Evolutionary conservation across 2,888 invertebrate species (phyloP), one percentile per base, ranked within the genome.

Genomic region (Achlya flavicornis): DNA sequence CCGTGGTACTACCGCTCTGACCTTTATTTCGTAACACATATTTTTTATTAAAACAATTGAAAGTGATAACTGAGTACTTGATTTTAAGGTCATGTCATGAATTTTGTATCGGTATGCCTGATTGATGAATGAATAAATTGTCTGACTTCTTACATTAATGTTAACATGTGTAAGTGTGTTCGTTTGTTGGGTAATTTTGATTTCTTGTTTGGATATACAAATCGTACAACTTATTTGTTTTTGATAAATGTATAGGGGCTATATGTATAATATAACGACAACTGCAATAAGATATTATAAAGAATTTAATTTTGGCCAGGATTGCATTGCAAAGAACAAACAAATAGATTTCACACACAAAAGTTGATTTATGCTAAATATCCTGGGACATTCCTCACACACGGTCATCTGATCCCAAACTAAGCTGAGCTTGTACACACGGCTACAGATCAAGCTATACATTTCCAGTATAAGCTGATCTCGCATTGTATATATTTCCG

Each of bases 11-110:
- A 35, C 57, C 77, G 33, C 46, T 67, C 46, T 86, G 90, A 90
- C 90, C 90, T 90, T 88, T 73, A 80, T 81, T 82, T 80, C 76
- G 78, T 76, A 82, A 81, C 76, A 62, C 66, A 69, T 75, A 61
- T 79, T 81, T 84, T 85, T 83, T 81, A 83, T 78, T 87, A 87
- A 91, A 91, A 91, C 91, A 91, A 91, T 91, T 89, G 91, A 90
- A 89, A 90, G 90, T 85, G 83, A 83, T 80, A 60, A 77, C 78
- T 74, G 73, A 71, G 80, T 82, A 81, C 80, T 80, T 76, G 70
- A 67, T 66, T 66, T 66, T 86, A 85, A 89, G 90, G 89, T 88
- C 88, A 83, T 71, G 79, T 75, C 79, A 73, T 72, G 74, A 73
- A 66, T 63, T 61, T 60, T 62, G 57, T 43, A 57, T 66, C 60